Evolutionary conservation across 1,140 invertebrate species (phyloP), one percentile per base, ranked within the genome.

Genomic region (Cydia amplana): DNA sequence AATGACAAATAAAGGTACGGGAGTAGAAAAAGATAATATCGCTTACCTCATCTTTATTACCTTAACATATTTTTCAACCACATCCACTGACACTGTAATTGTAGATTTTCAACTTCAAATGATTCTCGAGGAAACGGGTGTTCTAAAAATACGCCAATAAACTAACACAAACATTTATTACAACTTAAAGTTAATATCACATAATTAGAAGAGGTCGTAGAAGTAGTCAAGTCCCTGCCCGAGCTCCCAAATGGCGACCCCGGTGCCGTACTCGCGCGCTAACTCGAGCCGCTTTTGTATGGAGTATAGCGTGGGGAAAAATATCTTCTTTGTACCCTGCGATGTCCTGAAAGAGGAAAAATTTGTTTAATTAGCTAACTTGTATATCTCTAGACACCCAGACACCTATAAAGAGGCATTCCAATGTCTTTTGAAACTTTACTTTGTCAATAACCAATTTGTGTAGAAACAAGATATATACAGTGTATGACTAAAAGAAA

Each of bases 141-240:
- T 51, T 51, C 49, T 51, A 51, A 51, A 51, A 51, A 51, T n/a
- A 51, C 20, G 20, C 9, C 18, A 23, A 10, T 60, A 60, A 60
- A 23, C 65, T 70, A 70, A 20, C 36, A 70, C 65, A 43, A 70
- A 70, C 18, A 70, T 70, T 70, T 36, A 70, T 70, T 70, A 78
- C 84, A 79, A 81, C 79, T 80, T 85, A 85, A 77, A 83, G 80
- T 78, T 85, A 86, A 75, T 90, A 89, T 89, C 87, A 91, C 87
- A 87, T 80, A 76, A 51, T 9, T 94, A 98, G 79, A 99, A 94
- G 81, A 99, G 94, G 94, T 99, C 98, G 90, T 98, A 99, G 91
- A 99, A 99, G 90, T 98, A 99, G 93, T 98, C 96, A 7, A 99
- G 92, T 49, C 98, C 98, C 94, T 99, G 98, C 4, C 98, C 98